Evolutionary conservation across 2,888 invertebrate genomes (phyloP).

Genomic region (Plagodis pulveraria): DNA sequence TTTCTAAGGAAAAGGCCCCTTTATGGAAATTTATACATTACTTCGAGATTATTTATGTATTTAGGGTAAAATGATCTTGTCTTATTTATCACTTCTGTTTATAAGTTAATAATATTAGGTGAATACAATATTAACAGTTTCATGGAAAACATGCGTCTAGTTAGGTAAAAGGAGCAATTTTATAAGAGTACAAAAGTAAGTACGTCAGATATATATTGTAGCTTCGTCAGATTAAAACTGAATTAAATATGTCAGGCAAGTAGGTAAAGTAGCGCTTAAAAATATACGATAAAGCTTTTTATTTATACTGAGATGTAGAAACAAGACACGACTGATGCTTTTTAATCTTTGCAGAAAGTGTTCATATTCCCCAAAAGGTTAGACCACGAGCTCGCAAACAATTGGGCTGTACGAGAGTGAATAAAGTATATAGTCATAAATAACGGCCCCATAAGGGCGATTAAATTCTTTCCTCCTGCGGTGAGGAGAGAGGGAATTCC

Average conservation of each 20-base stretch:
- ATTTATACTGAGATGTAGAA: background rate
- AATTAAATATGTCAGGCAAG: too few relatives aligned
- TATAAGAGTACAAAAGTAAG: too few relatives aligned
- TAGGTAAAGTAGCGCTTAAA: too few relatives aligned
- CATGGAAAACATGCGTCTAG: too few relatives aligned
- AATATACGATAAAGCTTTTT: too few relatives aligned
- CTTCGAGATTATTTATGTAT: slow-evolving; percentile 7
- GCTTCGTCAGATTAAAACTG: too few relatives aligned
- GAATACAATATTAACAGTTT: too few relatives aligned
- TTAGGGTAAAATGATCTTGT: slow-evolving; percentile 5
- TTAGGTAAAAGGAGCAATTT: too few relatives aligned
- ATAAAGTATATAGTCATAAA: slow-evolving; percentile 59
- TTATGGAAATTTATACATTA: slow-evolving; percentile 22
- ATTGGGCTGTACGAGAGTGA: slow-evolving; percentile 41
- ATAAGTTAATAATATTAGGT: too few relatives aligned
- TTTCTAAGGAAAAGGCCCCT: slow-evolving; percentile 4
- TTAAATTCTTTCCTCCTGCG: slow-evolving; percentile 67
- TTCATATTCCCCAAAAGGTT: slow-evolving; percentile 11
- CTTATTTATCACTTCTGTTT: background rate
- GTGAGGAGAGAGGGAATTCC: slow-evolving; percentile 56
- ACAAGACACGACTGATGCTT: background rate
- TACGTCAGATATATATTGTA: too few relatives aligned
- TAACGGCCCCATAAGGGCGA: slow-evolving; percentile 60
- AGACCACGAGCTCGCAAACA: slow-evolving; percentile 15
- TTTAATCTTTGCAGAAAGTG: slow-evolving; percentile 10